A percentile compares a stretch with the other conserved stretches of the same genome.
Evolutionary conservation across 1,140 invertebrate species (phyloP).

Genomic region (Rhizoglyphus robini): DNA sequence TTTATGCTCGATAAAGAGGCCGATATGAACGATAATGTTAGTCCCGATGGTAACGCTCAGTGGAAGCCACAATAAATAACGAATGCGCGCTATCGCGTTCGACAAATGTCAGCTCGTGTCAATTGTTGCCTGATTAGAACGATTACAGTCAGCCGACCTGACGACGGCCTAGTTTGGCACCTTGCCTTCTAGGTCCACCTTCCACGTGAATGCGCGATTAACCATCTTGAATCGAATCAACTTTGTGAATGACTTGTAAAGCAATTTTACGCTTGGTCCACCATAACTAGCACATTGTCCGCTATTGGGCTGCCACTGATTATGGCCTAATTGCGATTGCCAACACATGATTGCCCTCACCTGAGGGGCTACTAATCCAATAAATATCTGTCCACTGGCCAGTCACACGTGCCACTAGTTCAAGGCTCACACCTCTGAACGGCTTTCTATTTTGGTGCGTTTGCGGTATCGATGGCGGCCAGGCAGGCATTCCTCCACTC

Average conservation of each 20-base stretch:
- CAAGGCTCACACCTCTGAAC: no score
- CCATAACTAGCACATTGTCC: no score
- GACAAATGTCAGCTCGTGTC: not conserved
- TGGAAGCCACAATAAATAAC: slow-evolving; percentile 7
- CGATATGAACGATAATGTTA: slow-evolving; percentile 6
- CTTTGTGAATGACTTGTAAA: no score
- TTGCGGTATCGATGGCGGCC: no score
- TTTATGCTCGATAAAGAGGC: slow-evolving; percentile 9
- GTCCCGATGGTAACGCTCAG: not conserved
- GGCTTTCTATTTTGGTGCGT: no score
- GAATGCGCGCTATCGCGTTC: not conserved
- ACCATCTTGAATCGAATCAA: not conserved
- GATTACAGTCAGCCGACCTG: not conserved
- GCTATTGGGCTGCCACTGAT: no score
- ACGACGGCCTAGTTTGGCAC: slow-evolving; percentile 10
- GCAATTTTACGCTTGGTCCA: no score
- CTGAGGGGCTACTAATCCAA: no score
- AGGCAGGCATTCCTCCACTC: no score
- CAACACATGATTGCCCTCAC: no score
- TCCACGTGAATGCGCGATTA: not conserved
- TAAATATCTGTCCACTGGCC: no score
- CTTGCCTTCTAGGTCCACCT: not conserved
- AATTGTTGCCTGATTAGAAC: slow-evolving; percentile 2
- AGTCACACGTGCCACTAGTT: no score
- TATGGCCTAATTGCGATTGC: not conserved